Percentiles rank a stretch among this genome's conserved stretches.
phyloP scores from a whole-genome alignment of 1,140 invertebrate species.

The Sitobion miscanthi region DNA sequence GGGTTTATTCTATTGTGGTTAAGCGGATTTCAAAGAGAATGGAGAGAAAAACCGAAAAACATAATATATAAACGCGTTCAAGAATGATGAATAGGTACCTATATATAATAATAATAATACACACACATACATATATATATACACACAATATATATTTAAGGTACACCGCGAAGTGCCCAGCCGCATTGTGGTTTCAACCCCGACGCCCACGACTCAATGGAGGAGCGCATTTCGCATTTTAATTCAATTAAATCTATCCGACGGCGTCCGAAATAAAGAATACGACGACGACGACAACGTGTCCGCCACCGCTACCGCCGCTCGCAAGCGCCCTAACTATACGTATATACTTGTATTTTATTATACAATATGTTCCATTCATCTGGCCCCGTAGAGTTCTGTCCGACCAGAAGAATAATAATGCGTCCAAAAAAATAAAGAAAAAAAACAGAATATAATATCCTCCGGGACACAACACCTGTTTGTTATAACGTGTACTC shows the following conservation, averaged over 20 bases:
- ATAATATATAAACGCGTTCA: constrained; percentile 4
- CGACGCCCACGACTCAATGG: constrained; percentile 46
- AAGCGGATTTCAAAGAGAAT: constrained; percentile 46
- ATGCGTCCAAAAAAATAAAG: neutral
- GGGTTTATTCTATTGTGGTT: constrained; percentile 46
- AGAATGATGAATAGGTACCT: neutral
- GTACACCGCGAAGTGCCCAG: neutral
- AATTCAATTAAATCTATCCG: constrained; percentile 56
- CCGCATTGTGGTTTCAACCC: constrained; percentile 53
- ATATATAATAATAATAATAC: neutral
- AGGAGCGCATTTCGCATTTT: constrained; percentile 43
- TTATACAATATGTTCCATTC: constrained; percentile 15
- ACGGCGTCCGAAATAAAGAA: constrained; percentile 37
- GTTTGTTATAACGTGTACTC: neutral
- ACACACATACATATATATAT: too few species aligned
- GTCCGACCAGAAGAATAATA: constrained; percentile 19
- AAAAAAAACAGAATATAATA: constrained; percentile 9
- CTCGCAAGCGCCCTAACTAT: neutral
- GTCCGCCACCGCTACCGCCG: neutral
- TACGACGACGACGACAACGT: neutral
- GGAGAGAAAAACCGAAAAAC: neutral
- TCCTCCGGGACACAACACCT: constrained; percentile 32
- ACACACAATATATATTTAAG: neutral
- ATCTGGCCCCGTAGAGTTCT: neutral
- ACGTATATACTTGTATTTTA: neutral